phyloP scores from a whole-genome alignment of 2,113 vertebrate genomes.

The Catharus fuscescens region DNA sequence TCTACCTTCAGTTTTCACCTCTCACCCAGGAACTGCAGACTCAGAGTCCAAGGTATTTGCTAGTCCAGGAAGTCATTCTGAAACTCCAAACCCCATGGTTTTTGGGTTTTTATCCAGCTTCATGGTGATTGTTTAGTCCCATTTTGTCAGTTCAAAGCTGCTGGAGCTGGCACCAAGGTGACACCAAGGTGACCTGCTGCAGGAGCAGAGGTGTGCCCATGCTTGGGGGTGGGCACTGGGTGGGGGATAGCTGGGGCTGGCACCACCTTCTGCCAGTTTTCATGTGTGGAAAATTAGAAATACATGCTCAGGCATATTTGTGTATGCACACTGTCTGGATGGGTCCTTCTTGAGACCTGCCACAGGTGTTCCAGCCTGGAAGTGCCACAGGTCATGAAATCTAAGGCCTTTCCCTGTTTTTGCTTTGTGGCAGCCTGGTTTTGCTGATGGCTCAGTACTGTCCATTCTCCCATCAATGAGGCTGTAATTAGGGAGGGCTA shows the following conservation, averaged over 20 bases:
- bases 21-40: background rate
- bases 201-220: background rate
- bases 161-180: background rate
- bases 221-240: background rate
- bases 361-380: background rate
- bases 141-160: background rate
- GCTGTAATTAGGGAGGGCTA: slow-evolving; percentile 13
- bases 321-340: background rate
- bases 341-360: background rate
- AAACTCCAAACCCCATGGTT: background rate
- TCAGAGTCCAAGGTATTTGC: background rate
- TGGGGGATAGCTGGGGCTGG: background rate
- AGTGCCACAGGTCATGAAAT: background rate
- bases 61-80: background rate
- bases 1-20: background rate
- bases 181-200: background rate
- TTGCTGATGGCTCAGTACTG: background rate
- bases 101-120: background rate
- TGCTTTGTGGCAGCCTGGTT: background rate
- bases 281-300: rapidly evolving
- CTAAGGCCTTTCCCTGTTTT: background rate
- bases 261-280: background rate
- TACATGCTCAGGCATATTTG: rapidly evolving
- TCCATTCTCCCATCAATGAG: background rate
- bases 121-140: background rate